phyloP scores from a whole-genome alignment of 2,888 invertebrate genomes.

The Epinotia brunnichana region DNA sequence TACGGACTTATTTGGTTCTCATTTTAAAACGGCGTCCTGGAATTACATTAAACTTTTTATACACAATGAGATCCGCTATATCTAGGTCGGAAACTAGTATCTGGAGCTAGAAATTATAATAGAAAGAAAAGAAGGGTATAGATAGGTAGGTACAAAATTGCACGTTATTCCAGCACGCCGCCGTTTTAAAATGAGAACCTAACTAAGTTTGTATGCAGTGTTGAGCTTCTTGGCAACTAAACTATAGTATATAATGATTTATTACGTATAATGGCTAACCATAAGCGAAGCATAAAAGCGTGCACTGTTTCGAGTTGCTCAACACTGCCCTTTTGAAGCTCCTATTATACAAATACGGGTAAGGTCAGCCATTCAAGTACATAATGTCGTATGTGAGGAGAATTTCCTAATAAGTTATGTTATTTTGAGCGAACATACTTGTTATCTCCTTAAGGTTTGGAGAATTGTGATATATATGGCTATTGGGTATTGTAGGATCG shows the following conservation, averaged over 20 bases:
- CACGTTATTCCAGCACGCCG: no score
- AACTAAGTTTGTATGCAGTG: not conserved
- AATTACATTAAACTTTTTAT: no score
- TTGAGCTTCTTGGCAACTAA: not conserved
- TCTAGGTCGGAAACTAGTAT: no score
- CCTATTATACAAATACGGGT: not conserved
- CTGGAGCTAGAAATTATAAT: no score
- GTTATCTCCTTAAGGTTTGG: constrained; percentile 18
- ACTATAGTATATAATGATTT: not conserved
- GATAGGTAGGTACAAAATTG: no score
- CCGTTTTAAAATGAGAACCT: no score
- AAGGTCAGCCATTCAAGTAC: constrained; percentile 5
- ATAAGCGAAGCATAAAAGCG: constrained; percentile 2
- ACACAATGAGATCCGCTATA: no score
- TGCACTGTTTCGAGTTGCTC: constrained; percentile 18
- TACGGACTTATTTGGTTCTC: no score
- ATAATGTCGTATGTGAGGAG: not conserved
- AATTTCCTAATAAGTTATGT: not conserved
- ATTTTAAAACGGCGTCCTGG: no score
- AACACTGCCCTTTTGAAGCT: constrained; percentile 33
- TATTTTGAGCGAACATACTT: not conserved
- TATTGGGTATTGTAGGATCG: not conserved
- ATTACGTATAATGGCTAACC: not conserved
- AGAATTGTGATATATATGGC: constrained; percentile 5
- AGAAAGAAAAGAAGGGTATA: no score